Percentiles rank a stretch among this genome's conserved stretches.
These are phyloP conservation scores for Greenwoodochromis staneri DNA, from an alignment of 2,113 vertebrate species.

Conservation along the genomic window DNA sequence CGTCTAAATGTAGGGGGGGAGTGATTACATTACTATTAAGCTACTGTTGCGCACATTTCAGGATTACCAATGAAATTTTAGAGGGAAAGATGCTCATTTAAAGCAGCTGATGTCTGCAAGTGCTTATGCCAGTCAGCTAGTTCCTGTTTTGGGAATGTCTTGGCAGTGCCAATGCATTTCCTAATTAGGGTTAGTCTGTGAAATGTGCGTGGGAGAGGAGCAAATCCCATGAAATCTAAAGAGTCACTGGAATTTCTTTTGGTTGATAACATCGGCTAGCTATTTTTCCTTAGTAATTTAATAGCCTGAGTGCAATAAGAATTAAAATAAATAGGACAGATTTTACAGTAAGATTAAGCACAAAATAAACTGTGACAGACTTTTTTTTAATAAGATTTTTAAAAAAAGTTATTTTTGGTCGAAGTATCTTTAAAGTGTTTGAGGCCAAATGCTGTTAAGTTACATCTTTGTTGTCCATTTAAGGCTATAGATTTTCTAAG, in stretches of 20 bases:
- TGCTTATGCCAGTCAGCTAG: neutral
- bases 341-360: neutral
- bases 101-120: neutral
- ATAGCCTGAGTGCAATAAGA: neutral
- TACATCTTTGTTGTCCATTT: neutral
- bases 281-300: neutral
- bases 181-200: conserved; percentile 25
- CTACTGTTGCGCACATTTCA: neutral
- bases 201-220: conserved; percentile 23
- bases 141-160: neutral
- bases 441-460: neutral
- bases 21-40: neutral
- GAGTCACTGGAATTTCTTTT: neutral
- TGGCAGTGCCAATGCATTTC: neutral
- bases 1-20: neutral
- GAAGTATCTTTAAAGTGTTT: neutral
- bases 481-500: neutral
- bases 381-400: neutral
- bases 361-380: neutral
- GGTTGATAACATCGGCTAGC: neutral
- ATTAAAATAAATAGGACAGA: neutral
- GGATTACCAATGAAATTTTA: neutral
- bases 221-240: conserved; percentile 50
- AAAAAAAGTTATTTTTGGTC: neutral
- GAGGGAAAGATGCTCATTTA: neutral